A percentile compares a stretch with the other conserved stretches of the same genome.
These are phyloP conservation scores for Ectemnius cavifrons DNA, from an alignment of 2,888 invertebrate species.

Conservation along the genomic window DNA sequence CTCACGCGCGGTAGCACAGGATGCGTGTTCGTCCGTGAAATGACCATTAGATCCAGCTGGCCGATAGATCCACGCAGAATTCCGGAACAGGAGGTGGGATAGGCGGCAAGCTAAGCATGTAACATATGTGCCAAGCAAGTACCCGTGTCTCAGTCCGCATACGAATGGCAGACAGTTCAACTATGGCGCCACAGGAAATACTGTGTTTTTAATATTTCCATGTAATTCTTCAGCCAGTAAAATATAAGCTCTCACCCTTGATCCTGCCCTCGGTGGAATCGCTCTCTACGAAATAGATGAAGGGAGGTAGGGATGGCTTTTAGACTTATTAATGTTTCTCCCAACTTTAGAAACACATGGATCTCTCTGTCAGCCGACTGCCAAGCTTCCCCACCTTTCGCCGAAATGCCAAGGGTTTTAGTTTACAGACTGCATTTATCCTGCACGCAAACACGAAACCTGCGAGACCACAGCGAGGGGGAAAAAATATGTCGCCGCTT, in stretches of 20 bases:
- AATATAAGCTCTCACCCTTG: not conserved
- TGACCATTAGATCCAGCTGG: slow-evolving; percentile 62
- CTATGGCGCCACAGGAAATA: slow-evolving; percentile 4
- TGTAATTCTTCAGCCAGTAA: not conserved
- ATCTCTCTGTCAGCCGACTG: slow-evolving; percentile 32
- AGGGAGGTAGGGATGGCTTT: slow-evolving; percentile 20
- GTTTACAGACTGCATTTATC: slow-evolving; percentile 14
- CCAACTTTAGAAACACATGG: slow-evolving; percentile 25
- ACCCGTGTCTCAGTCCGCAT: slow-evolving; percentile 24
- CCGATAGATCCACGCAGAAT: slow-evolving; percentile 62
- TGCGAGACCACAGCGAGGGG: slow-evolving; percentile 25
- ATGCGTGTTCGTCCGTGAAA: slow-evolving; percentile 63
- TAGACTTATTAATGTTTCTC: slow-evolving; percentile 17
- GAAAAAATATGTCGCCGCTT: slow-evolving; percentile 17
- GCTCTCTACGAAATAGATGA: not conserved
- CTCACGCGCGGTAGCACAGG: slow-evolving; percentile 44
- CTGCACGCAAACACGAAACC: slow-evolving; percentile 38
- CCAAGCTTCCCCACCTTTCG: slow-evolving; percentile 39
- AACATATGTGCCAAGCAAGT: slow-evolving; percentile 45
- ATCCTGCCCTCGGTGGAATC: no score
- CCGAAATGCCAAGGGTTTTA: slow-evolving; percentile 45
- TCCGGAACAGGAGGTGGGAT: slow-evolving; percentile 54
- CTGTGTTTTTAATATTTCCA: not conserved
- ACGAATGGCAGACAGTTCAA: slow-evolving; percentile 30
- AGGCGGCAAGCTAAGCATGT: slow-evolving; percentile 58